Evolutionary conservation across 2,113 vertebrate species (phyloP), one percentile per base, ranked within the genome.

Genomic region (Nipponia nippon): DNA sequence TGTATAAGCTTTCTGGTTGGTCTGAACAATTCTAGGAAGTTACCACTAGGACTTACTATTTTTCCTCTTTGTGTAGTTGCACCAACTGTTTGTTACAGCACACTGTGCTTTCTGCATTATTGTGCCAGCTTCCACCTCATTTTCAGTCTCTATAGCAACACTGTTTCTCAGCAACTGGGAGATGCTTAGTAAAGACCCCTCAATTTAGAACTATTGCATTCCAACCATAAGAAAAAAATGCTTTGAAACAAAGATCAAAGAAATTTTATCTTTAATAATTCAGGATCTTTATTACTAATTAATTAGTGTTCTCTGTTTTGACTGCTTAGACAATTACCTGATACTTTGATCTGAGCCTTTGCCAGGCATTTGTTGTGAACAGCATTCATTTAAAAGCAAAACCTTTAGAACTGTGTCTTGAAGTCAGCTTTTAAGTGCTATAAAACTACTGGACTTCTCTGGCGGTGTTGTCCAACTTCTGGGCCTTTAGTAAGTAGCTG

Each of bases 241-340:
- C 91, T 96, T 96, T 95, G 98, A 97, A 98, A 97, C 40, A 91
- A 89, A 96, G 96, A 97, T 80, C 79, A 96, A 93, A 95, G 83
- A 70, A 62, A 47, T 67, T 91, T 90, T 78, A 27, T 78, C 76
- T 96, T 98, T 90, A 98, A 98, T 98, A 98, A 98, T 98, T 98
- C 82, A 98, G 62, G 63, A 67, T 92, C 77, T 85, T 95, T 91
- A 98, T 98, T 97, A 98, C 86, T 98, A 98, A 98, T 98, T 96
- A 97, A 97, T 98, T 97, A 97, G 47, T 11, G 67, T 95, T 93
- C 89, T 92, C 58, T 42, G 82, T 95, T 96, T 95, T 75, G 89
- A 85, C 88, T 93, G 85, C 86, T 96, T 81, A 89, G 92, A 89
- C 40, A 40, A 86, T 73, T 94, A 73, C 73, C 88, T 93, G 94